Conservation (phyloP, 2,888 invertebrate genomes). For the Caradrina clavipalpis region DNA sequence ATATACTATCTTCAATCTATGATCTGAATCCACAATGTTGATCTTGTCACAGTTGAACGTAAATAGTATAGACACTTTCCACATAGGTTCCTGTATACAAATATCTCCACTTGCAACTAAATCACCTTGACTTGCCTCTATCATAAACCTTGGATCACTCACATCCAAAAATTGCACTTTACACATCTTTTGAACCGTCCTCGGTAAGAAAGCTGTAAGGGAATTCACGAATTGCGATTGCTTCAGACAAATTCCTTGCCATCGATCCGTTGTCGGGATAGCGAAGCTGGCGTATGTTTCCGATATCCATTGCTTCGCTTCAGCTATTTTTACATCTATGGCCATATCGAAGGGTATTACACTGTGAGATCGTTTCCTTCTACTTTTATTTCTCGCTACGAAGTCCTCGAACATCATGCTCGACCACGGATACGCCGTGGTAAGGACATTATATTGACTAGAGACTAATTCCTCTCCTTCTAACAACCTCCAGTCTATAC, state of each 20-base stretch:
- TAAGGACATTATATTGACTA: conserved; percentile 88
- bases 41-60: conserved; percentile 93
- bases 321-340: conserved; percentile 93
- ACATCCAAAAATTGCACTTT: conserved; percentile 95
- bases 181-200: conserved; percentile 94
- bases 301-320: conserved; percentile 96
- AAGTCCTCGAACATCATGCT: conserved; percentile 89
- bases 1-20: conserved; percentile 95
- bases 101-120: conserved; percentile 95
- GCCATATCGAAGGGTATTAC: conserved; percentile 90
- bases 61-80: conserved; percentile 95
- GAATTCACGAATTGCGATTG: conserved; percentile 95
- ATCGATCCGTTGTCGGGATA: conserved; percentile 95
- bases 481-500: conserved; percentile 86
- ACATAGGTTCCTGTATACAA: conserved; percentile 95
- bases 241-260: conserved; percentile 95
- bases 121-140: conserved; percentile 95
- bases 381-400: conserved; percentile 87
- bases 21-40: conserved; percentile 94
- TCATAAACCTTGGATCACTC: conserved; percentile 94
- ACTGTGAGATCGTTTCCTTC: conserved; percentile 87
- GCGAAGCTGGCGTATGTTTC: conserved; percentile 97
- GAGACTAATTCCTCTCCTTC: conserved; percentile 85
- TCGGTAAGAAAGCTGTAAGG: conserved; percentile 94
- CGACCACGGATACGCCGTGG: conserved; percentile 90